Percentiles rank a stretch among this genome's conserved stretches.
Conservation (phyloP, 2,888 invertebrate genomes). For the Pyrgus malvae region DNA sequence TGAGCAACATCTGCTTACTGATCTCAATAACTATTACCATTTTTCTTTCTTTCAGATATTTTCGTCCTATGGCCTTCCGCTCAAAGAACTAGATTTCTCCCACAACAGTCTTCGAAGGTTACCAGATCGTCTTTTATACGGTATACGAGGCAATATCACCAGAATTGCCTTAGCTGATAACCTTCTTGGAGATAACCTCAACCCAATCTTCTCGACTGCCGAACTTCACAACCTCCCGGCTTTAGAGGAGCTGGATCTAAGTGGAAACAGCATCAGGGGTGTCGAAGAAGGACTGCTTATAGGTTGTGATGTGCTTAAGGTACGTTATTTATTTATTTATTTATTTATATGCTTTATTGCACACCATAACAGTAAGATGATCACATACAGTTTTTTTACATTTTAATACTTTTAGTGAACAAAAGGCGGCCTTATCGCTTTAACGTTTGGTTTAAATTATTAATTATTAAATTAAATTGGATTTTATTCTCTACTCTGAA, state of each 20-base stretch:
- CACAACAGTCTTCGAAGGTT: constrained; percentile 90
- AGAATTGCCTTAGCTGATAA: constrained; percentile 89
- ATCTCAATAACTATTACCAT: not conserved
- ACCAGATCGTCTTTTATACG: constrained; percentile 88
- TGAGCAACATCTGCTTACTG: not conserved
- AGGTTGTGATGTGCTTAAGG: constrained; percentile 89
- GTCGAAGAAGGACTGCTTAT: constrained; percentile 93
- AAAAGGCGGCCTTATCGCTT: too few species aligned
- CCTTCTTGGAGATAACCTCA: constrained; percentile 93
- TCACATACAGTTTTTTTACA: too few species aligned
- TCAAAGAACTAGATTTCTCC: constrained; percentile 90
- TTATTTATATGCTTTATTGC: too few species aligned
- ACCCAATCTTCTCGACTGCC: constrained; percentile 93
- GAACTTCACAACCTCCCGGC: constrained; percentile 90
- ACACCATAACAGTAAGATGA: too few species aligned
- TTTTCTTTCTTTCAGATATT: constrained; percentile 77
- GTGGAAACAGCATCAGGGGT: constrained; percentile 90
- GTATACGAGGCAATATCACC: constrained; percentile 84
- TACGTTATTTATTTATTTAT: constrained; percentile 41
- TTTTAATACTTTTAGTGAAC: too few species aligned
- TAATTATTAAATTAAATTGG: too few species aligned
- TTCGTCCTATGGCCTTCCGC: constrained; percentile 86
- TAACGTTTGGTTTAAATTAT: too few species aligned
- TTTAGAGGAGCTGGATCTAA: constrained; percentile 88
- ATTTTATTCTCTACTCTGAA: too few species aligned